These are phyloP conservation scores for Monoplex corrugatus DNA, from an alignment of 2,888 invertebrate species.

Conservation along the genomic window DNA sequence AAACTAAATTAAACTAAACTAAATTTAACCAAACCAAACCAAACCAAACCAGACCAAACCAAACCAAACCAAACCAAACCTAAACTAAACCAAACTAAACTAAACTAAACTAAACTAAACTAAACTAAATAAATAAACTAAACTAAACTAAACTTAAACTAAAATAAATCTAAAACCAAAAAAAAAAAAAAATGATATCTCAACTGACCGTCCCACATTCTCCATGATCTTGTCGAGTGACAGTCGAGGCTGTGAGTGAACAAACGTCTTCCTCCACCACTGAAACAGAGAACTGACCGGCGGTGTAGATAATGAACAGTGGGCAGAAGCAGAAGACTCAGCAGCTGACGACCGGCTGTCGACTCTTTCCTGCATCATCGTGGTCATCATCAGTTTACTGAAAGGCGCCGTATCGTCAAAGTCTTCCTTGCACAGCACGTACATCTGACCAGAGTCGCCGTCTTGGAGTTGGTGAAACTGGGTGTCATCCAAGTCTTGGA, in stretches of 20 bases:
- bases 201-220: conserved; percentile 16
- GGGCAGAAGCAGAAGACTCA: background rate
- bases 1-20: no score
- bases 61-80: no score
- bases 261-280: background rate
- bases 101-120: no score
- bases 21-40: no score
- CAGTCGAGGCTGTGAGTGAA: background rate
- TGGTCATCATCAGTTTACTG: background rate
- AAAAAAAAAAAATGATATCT: no score
- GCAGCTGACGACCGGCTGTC: background rate
- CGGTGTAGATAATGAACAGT: background rate
- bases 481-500: background rate
- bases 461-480: background rate
- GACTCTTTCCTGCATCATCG: no score
- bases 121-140: no score
- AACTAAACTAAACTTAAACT: no score
- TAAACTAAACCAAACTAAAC: no score
- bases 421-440: conserved; percentile 33
- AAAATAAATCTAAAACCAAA: no score
- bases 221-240: background rate
- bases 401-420: background rate
- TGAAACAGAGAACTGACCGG: background rate
- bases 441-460: background rate
- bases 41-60: no score